phyloP scores from a whole-genome alignment of 1,140 invertebrate species.

The Antheraea pernyi region DNA sequence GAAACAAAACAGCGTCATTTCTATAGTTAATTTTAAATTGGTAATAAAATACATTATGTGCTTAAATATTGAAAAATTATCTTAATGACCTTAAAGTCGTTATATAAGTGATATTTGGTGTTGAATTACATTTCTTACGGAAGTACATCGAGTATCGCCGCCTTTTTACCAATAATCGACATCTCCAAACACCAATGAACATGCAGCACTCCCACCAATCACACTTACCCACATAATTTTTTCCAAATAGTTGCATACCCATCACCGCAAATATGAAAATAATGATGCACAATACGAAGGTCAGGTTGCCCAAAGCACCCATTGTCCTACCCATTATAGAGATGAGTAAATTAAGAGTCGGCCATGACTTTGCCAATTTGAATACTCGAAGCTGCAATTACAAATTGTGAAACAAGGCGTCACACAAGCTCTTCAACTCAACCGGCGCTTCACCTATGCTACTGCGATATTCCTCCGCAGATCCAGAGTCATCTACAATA shows the following conservation, averaged over 20 bases:
- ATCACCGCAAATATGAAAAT: conserved; percentile 99
- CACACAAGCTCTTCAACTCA: conserved; percentile 73
- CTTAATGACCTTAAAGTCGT: too few relatives aligned
- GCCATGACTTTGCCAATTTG: conserved; percentile 99
- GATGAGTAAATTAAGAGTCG: conserved; percentile 97
- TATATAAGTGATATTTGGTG: neutral
- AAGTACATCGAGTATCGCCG: conserved; percentile 28
- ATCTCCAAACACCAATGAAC: conserved; percentile 72
- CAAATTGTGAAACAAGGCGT: conserved; percentile 78
- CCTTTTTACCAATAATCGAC: conserved; percentile 36
- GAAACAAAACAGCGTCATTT: too few relatives aligned
- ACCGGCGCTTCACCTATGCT: conserved; percentile 77
- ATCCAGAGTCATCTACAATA: conserved; percentile 54
- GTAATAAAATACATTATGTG: too few relatives aligned
- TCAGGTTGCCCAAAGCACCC: conserved; percentile 97
- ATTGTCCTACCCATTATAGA: conserved; percentile 98
- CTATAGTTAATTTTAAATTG: too few relatives aligned
- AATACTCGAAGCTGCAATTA: conserved; percentile 95
- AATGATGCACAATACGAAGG: conserved; percentile 97
- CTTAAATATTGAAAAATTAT: too few relatives aligned
- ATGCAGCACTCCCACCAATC: conserved; percentile 77
- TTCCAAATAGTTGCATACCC: conserved; percentile 98
- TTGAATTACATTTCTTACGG: conserved; percentile 54
- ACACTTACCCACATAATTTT: conserved; percentile 91
- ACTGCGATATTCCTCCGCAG: conserved; percentile 54